phyloP scores from a whole-genome alignment of 2,888 invertebrate genomes.

The Troides helena region DNA sequence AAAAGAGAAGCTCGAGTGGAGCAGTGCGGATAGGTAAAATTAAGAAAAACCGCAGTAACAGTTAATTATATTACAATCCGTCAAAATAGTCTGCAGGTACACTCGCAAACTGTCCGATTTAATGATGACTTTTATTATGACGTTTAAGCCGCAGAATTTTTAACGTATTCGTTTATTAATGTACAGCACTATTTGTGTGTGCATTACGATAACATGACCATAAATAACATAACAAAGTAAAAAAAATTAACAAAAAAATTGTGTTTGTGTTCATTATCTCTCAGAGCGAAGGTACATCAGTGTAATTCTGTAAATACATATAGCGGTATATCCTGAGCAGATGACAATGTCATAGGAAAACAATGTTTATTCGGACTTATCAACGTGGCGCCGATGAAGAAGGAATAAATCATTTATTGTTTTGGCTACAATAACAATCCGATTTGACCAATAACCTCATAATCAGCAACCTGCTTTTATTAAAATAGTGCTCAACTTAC shows the following conservation, averaged over 20 bases:
- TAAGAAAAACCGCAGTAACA: too few relatives aligned
- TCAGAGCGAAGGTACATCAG: too few relatives aligned
- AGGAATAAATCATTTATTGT: background rate
- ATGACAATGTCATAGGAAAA: background rate
- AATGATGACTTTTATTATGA: background rate
- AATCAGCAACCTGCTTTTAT: background rate
- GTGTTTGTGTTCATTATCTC: too few relatives aligned
- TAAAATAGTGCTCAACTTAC: background rate
- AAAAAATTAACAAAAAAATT: too few relatives aligned
- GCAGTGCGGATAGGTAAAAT: background rate
- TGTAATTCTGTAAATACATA: too few relatives aligned
- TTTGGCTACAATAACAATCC: background rate
- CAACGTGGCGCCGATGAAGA: background rate
- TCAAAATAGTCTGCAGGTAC: background rate
- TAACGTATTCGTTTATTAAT: too few relatives aligned
- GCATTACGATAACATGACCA: too few relatives aligned
- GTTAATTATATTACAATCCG: background rate
- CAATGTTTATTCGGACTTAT: background rate
- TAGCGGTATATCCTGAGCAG: too few relatives aligned
- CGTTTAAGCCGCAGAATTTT: background rate
- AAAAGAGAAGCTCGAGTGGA: background rate
- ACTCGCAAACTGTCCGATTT: too few relatives aligned
- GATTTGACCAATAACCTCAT: background rate
- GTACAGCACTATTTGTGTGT: too few relatives aligned
- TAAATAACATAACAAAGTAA: too few relatives aligned